phyloP scores from a whole-genome alignment of 2,113 vertebrate genomes.

The Hypomesus transpacificus region DNA sequence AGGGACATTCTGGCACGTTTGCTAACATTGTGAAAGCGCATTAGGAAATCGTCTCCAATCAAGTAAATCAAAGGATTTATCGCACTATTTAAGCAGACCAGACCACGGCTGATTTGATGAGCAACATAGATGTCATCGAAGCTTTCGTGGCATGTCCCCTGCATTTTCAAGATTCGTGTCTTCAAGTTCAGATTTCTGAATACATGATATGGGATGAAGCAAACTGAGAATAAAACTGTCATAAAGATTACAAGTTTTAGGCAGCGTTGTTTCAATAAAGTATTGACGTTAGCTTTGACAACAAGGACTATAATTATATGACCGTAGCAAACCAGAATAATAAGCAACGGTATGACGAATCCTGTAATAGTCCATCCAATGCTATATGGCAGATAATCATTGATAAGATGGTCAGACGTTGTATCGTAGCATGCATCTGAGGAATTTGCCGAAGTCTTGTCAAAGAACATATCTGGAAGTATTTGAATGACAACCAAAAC shows the following conservation, averaged over 20 bases:
- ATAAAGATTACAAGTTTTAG: slow-evolving; percentile 68
- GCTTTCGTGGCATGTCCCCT: slow-evolving; percentile 46
- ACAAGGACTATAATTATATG: slow-evolving; percentile 70
- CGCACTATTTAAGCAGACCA: slow-evolving; percentile 78
- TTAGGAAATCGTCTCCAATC: slow-evolving; percentile 61
- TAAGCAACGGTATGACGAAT: slow-evolving; percentile 70
- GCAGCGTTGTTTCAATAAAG: slow-evolving; percentile 66
- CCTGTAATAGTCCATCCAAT: slow-evolving; percentile 61
- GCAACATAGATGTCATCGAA: slow-evolving; percentile 64
- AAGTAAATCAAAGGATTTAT: slow-evolving; percentile 79
- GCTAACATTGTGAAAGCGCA: slow-evolving; percentile 26
- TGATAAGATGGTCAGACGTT: slow-evolving; percentile 22
- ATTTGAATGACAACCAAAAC: slow-evolving; percentile 67
- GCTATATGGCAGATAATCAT: slow-evolving; percentile 63
- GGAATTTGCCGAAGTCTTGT: slow-evolving; percentile 14
- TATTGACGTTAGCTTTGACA: slow-evolving; percentile 58
- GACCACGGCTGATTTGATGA: slow-evolving; percentile 76
- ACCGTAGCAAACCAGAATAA: slow-evolving; percentile 72
- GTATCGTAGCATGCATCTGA: slow-evolving; percentile 66
- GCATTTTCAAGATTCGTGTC: slow-evolving; percentile 57
- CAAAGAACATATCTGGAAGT: slow-evolving; percentile 70
- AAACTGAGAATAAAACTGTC: slow-evolving; percentile 73
- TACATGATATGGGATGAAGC: slow-evolving; percentile 81
- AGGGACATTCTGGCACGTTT: slow-evolving; percentile 27
- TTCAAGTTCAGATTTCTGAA: slow-evolving; percentile 74